These are phyloP conservation scores for Tenthredo livida DNA, from an alignment of 2,888 invertebrate species.

Conservation along the genomic window DNA sequence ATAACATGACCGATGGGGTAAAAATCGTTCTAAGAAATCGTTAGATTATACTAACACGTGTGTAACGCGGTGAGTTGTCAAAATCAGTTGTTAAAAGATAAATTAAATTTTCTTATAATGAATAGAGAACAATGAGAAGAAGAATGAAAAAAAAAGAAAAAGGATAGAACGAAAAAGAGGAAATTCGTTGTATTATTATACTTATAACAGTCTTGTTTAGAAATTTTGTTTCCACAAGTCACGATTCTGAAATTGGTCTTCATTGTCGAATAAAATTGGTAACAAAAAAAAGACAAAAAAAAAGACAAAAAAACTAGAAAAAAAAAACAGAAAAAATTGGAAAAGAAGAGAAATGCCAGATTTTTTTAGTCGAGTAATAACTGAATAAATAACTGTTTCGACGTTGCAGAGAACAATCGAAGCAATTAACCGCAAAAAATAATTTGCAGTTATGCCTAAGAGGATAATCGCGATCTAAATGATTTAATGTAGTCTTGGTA, in stretches of 20 bases:
- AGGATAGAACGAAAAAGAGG: background rate
- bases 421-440: constrained; percentile 57
- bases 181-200: background rate
- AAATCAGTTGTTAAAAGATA: constrained; percentile 3
- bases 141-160: background rate
- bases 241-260: constrained; percentile 29
- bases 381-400: constrained; percentile 1
- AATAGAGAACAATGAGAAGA: background rate
- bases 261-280: constrained; percentile 8
- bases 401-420: constrained; percentile 47
- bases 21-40: background rate
- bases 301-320: background rate
- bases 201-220: background rate
- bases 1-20: background rate
- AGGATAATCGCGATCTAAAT: constrained; percentile 28
- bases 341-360: background rate
- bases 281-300: background rate
- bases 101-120: constrained; percentile 16
- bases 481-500: constrained; percentile 56
- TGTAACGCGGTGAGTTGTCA: background rate
- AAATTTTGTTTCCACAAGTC: constrained; percentile 28
- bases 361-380: background rate
- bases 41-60: background rate
- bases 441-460: constrained; percentile 13
- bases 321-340: background rate